Conservation (phyloP, 2,113 vertebrate genomes). For the Cervus canadensis region DNA sequence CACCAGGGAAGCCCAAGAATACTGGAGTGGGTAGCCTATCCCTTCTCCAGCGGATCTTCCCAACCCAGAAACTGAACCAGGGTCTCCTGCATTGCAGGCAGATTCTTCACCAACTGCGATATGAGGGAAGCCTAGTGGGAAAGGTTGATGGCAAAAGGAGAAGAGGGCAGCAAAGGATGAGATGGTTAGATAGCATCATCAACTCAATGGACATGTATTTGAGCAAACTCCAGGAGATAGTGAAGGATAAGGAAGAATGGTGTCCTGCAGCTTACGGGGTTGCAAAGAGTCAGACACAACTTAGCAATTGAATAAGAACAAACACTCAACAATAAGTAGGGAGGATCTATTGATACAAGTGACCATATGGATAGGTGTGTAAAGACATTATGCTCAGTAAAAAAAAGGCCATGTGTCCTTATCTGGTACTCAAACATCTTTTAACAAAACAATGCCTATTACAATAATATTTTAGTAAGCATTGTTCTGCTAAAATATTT, state of each 20-base stretch:
- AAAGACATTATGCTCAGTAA: background rate
- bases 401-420: background rate
- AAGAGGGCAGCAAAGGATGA: background rate
- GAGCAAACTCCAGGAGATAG: background rate
- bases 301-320: background rate
- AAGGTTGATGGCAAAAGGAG: background rate
- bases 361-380: accelerated
- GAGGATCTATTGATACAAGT: background rate
- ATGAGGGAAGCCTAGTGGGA: background rate
- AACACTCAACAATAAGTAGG: background rate
- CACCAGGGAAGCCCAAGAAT: no score
- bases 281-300: background rate
- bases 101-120: background rate
- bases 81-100: background rate
- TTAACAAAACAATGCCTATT: background rate
- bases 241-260: background rate
- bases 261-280: background rate
- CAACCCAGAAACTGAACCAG: background rate
- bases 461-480: background rate
- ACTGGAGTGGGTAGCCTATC: no score
- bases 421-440: background rate
- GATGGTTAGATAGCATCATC: background rate
- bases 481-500: background rate
- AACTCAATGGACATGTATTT: background rate
- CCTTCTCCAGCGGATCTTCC: no score